Conservation (phyloP, 1,140 invertebrate genomes). For the Drosophila serrata region DNA sequence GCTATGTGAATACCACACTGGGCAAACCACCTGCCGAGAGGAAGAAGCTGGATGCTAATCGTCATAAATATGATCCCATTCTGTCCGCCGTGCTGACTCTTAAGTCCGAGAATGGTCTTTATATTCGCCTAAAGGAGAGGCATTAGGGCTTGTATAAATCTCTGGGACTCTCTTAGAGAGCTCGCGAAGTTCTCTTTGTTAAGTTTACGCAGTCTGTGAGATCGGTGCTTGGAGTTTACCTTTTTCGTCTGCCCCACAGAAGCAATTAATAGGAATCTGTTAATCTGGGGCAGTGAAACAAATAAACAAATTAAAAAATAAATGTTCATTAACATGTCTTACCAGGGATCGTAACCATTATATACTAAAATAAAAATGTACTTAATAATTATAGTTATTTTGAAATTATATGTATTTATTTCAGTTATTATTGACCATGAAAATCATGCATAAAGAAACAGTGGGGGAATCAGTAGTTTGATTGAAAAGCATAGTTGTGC, state of each 20-base stretch:
- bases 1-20: constrained; percentile 64
- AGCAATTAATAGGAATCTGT: constrained; percentile 20
- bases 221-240: not conserved
- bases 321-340: constrained; percentile 13
- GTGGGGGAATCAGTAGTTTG: fast-evolving
- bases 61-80: constrained; percentile 78
- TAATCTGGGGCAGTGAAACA: constrained; percentile 18
- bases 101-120: constrained; percentile 77
- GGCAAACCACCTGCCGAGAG: constrained; percentile 40
- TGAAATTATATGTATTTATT: not conserved
- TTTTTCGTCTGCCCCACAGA: not conserved
- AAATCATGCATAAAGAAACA: not conserved
- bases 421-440: not conserved
- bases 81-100: constrained; percentile 72
- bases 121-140: constrained; percentile 62
- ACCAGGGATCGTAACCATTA: not conserved
- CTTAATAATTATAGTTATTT: not conserved
- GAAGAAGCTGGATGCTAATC: constrained; percentile 30
- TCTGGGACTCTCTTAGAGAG: not conserved
- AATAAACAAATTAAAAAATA: constrained; percentile 3
- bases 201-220: not conserved
- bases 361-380: not conserved
- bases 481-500: not conserved
- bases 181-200: not conserved
- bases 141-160: not conserved